Conservation (phyloP, 2,797 vertebrate species). For the Gymnopithys bicolor region DNA sequence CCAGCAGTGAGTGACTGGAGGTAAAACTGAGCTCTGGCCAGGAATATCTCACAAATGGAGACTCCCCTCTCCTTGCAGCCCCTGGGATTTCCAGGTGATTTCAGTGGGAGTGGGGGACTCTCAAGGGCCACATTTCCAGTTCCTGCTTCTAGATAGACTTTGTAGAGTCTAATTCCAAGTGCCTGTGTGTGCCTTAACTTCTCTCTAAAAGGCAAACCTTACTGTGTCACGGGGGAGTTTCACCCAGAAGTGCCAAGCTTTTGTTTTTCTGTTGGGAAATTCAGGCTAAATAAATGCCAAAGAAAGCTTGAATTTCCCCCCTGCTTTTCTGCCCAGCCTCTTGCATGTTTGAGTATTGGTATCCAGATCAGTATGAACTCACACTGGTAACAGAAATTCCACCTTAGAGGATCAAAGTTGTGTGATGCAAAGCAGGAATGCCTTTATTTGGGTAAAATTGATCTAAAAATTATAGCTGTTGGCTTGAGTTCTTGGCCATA, state of each 20-base stretch:
- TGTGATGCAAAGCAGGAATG: neutral
- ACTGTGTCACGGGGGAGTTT: constrained; percentile 22
- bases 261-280: constrained; percentile 44
- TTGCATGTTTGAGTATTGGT: neutral
- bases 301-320: neutral
- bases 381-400: neutral
- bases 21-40: neutral
- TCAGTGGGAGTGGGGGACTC: neutral
- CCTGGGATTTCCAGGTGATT: constrained; percentile 5
- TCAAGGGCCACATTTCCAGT: neutral
- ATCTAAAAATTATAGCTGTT: constrained; percentile 9
- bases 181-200: neutral
- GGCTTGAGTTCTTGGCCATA: neutral
- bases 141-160: neutral
- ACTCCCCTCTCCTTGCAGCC: neutral
- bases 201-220: neutral
- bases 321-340: constrained; percentile 16
- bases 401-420: neutral
- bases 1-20: neutral
- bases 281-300: constrained; percentile 24
- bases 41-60: neutral
- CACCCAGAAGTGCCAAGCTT: neutral
- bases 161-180: neutral
- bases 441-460: constrained; percentile 33
- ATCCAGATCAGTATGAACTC: neutral